Base-by-base conservation (phyloP, 2,113 vertebrate species). In the Lampris megalopsis region DNA sequence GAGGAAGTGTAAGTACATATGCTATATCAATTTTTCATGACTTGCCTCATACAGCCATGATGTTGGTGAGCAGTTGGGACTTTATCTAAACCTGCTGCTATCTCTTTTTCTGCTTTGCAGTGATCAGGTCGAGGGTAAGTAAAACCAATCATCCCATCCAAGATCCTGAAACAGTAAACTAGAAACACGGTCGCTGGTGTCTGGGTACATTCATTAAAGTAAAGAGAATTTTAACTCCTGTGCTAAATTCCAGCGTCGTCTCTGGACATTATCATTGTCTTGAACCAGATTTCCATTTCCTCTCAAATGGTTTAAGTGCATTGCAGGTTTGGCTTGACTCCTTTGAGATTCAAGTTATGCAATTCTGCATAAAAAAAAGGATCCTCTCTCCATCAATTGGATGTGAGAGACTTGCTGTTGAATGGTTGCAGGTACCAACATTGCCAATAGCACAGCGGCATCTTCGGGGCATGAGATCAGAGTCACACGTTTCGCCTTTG, bases 1-100 rank as follows among this genome's bases (percentile, higher is more conserved):
- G 96, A 98, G 82, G 97, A 98, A 88, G 94, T 94, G 97, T 98
- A 94, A 98, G 97, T 97, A 90, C 24, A 47, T n/a, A n/a, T 40
- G 7, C 6, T 1, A 7, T 50, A 48, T 47, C 53, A 59, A 53
- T 5, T 7, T 6, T 62, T 3, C 38, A 47, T 11, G 45, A 59
- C 45, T 49, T 56, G 68, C 57, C 38, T 7, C 1, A 13, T 40
- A 56, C 11, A 38, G 4, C n/a, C 2, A 9, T 68, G 2, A 43
- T 36, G 24, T 0, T 3, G 3, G 48, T 6, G 9, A 53, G 2
- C 49, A 43, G 59, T 65, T 65, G 9, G 63, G 62, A 54, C 40
- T 7, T 61, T 11, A 11, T 38, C 24, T 71, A 6, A 63, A 6
- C 1, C 58, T 57, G 1, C 35, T 42, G 60, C 7, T n/a, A 24